Percentiles rank a stretch among this genome's conserved stretches.
These are phyloP conservation scores for Limnephilus auricula DNA, from an alignment of 2,888 invertebrate genomes.

Conservation along the genomic window DNA sequence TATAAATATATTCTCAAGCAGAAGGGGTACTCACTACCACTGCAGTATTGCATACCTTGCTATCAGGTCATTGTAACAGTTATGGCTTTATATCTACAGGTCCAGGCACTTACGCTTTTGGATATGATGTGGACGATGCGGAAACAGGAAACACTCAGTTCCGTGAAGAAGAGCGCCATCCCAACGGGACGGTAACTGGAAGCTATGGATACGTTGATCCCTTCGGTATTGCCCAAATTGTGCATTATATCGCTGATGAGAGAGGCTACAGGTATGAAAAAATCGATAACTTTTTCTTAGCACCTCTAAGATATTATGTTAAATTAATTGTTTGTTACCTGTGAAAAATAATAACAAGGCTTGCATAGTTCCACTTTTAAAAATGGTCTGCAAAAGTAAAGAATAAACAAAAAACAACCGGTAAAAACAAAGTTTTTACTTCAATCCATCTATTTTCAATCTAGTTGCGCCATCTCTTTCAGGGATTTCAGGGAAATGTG, in stretches of 20 bases:
- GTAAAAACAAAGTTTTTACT: too few relatives aligned
- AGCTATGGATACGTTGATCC: slow-evolving; percentile 85
- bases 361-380: too few relatives aligned
- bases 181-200: slow-evolving; percentile 85
- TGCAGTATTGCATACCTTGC: not conserved
- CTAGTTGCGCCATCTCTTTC: too few relatives aligned
- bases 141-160: slow-evolving; percentile 83
- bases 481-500: too few relatives aligned
- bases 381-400: too few relatives aligned
- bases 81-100: slow-evolving; percentile 70
- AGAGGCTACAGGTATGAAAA: slow-evolving; percentile 81
- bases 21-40: too few relatives aligned
- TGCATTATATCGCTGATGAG: slow-evolving; percentile 82
- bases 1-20: too few relatives aligned
- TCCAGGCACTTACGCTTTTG: slow-evolving; percentile 84
- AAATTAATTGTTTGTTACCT: too few relatives aligned
- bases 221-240: slow-evolving; percentile 79
- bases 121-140: slow-evolving; percentile 83
- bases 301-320: slow-evolving; percentile 44
- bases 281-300: slow-evolving; percentile 19
- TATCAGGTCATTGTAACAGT: not conserved
- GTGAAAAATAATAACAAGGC: too few relatives aligned
- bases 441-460: too few relatives aligned
- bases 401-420: too few relatives aligned
- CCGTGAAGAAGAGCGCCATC: slow-evolving; percentile 82